Evolutionary conservation across 2,888 invertebrate species (phyloP).

Genomic region (Aradus depressus): DNA sequence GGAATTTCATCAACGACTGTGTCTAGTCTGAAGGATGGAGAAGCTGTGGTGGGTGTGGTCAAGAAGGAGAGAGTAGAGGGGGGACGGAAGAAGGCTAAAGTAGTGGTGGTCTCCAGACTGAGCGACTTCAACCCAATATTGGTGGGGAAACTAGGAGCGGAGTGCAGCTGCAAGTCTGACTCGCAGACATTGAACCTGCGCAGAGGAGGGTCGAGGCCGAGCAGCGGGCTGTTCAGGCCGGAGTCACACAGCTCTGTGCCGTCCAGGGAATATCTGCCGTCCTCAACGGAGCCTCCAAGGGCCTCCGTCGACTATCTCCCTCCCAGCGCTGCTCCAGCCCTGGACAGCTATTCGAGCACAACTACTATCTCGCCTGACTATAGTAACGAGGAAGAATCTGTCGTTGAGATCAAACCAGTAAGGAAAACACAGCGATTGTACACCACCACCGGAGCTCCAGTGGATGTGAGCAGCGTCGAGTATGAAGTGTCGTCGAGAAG

Average conservation of each 20-base stretch:
- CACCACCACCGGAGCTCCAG: conserved; percentile 24
- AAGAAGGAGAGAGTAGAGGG: conserved; percentile 27
- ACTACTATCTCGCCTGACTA: conserved; percentile 8
- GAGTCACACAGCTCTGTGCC: conserved; percentile 5
- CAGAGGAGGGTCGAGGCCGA: conserved; percentile 37
- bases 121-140: conserved; percentile 61
- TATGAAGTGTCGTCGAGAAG: conserved; percentile 20
- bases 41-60: conserved; percentile 29
- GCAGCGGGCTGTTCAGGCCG: conserved; percentile 32
- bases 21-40: conserved; percentile 30
- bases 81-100: conserved; percentile 30
- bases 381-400: conserved; percentile 11
- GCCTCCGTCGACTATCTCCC: conserved; percentile 4
- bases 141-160: conserved; percentile 58
- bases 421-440: conserved; percentile 25
- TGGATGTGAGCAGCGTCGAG: conserved; percentile 15
- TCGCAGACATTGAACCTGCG: conserved; percentile 45
- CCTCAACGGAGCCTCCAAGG: conserved; percentile 20
- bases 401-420: conserved; percentile 30
- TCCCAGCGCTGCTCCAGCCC: conserved; percentile 13
- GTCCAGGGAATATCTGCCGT: conserved; percentile 23
- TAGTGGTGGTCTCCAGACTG: conserved; percentile 40
- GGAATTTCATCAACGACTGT: conserved; percentile 27
- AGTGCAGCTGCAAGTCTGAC: conserved; percentile 51
- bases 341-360: conserved; percentile 9